Evolutionary conservation across 2,797 vertebrate species (phyloP).

Genomic region (Brachymystax lenok): DNA sequence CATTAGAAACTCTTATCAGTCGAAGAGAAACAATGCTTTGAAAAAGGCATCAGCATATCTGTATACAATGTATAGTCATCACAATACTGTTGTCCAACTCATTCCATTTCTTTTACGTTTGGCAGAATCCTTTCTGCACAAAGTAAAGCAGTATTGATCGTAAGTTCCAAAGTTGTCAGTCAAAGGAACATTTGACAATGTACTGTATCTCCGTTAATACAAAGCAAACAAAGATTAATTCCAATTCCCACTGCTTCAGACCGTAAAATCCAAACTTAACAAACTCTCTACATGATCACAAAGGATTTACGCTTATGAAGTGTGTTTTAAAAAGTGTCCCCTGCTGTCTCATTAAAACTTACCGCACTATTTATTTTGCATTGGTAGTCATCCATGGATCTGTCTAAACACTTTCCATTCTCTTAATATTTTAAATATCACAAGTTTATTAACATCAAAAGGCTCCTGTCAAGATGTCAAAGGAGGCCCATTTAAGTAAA

Average conservation of each 20-base stretch:
- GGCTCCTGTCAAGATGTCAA: not conserved
- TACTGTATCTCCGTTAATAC: too few species aligned
- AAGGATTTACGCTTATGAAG: not conserved
- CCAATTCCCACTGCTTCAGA: not conserved
- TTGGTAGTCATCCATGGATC: constrained; percentile 59
- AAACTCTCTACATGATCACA: not conserved
- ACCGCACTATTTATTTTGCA: constrained; percentile 60
- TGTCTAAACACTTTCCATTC: constrained; percentile 49
- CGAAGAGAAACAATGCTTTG: not conserved
- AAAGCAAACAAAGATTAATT: not conserved
- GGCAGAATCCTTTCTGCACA: not conserved
- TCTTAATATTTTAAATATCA: constrained; percentile 38
- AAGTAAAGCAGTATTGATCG: not conserved
- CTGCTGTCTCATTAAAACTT: constrained; percentile 71
- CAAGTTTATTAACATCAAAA: constrained; percentile 1
- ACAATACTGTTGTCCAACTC: not conserved
- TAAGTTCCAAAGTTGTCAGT: not conserved
- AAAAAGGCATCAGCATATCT: not conserved
- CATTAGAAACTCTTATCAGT: not conserved
- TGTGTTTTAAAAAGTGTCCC: constrained; percentile 59
- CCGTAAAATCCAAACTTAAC: not conserved
- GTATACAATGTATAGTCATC: not conserved
- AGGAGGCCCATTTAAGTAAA: not conserved
- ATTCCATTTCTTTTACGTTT: not conserved
- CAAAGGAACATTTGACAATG: too few species aligned